A percentile compares a stretch with the other conserved stretches of the same genome.
These are phyloP conservation scores for Rhinogobius similis DNA, from an alignment of 2,113 vertebrate genomes.

Conservation along the genomic window DNA sequence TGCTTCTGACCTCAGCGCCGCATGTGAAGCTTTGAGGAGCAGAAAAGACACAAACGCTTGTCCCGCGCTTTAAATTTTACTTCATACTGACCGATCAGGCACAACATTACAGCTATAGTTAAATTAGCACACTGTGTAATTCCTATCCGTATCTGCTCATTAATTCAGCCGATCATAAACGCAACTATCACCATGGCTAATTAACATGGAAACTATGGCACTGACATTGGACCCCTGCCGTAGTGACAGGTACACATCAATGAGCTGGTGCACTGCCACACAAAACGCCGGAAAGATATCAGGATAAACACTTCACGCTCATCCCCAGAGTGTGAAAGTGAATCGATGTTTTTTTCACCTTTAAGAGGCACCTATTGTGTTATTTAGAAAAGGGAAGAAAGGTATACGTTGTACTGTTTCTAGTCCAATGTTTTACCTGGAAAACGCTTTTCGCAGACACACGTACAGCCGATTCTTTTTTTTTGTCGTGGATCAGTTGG, in stretches of 20 bases:
- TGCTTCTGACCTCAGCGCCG: constrained; percentile 29
- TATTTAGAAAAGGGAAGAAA: constrained; percentile 9
- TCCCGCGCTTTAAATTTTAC: constrained; percentile 25
- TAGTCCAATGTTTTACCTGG: neutral
- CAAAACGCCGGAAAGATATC: neutral
- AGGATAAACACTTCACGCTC: no score
- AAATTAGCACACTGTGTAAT: neutral
- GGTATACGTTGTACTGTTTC: no score
- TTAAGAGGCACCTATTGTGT: constrained; percentile 44
- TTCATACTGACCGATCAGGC: constrained; percentile 8
- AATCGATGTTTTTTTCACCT: constrained; percentile 44
- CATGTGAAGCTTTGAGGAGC: constrained; percentile 43
- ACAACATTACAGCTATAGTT: neutral
- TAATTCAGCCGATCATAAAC: constrained; percentile 12
- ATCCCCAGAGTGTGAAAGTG: constrained; percentile 22
- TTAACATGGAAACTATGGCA: neutral
- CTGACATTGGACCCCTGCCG: neutral
- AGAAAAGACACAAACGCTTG: constrained; percentile 46
- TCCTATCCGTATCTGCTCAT: neutral
- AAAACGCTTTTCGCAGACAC: constrained; percentile 11
- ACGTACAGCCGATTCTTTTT: neutral
- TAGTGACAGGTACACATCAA: constrained; percentile 27
- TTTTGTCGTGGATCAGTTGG: constrained; percentile 44
- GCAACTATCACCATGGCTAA: constrained; percentile 1
- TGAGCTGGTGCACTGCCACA: neutral